Evolutionary conservation across 2,888 invertebrate genomes (phyloP), one percentile per base, ranked within the genome.

Genomic region (Sympetrum striolatum): DNA sequence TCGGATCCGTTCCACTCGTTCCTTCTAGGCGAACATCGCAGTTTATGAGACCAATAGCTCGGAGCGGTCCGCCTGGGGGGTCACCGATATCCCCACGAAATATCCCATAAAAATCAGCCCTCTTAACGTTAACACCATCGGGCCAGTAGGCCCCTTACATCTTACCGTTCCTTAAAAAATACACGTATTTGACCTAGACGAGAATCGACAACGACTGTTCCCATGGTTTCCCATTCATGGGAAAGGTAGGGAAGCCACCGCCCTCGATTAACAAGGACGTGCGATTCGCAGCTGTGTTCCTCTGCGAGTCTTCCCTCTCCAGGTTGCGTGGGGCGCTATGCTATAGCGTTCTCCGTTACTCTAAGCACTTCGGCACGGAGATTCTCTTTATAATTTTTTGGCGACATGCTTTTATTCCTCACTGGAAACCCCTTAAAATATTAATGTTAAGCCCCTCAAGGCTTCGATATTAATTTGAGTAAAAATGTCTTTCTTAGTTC

Each of bases 241-340:
- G 60, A 86, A 86, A 86, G n/a, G 60, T 86, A 37, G 86, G 31
- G 58, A 86, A 60, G 60, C 86, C 35, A 4, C 35, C 86, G n/a
- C 60, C 86, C 60, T n/a, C 37, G 4, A 35, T 37, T n/a, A 37
- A 22, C 25, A 86, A 86, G 60, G 64, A 35, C 60, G 86, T 58
- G 22, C 15, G 86, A 64, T 64, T 86, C 86, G 86, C 86, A 86
- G 86, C n/a, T 86, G 58, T 60, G 22, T 81, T 82, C 25, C 31
- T 86, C 86, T 86, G 86, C 86, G 86, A 64, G 86, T 60, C 73
- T 60, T 86, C 86, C 82, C 60, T 53, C 86, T 86, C 86, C 86
- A 86, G 86, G 86, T 37, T 58, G 37, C 37, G 58, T 48, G 86
- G 60, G 86, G 86, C 58, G 86, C 86, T 35, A 18, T 37, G 64